phyloP scores from a whole-genome alignment of 2,797 vertebrate species.

The Saguinus oedipus region DNA sequence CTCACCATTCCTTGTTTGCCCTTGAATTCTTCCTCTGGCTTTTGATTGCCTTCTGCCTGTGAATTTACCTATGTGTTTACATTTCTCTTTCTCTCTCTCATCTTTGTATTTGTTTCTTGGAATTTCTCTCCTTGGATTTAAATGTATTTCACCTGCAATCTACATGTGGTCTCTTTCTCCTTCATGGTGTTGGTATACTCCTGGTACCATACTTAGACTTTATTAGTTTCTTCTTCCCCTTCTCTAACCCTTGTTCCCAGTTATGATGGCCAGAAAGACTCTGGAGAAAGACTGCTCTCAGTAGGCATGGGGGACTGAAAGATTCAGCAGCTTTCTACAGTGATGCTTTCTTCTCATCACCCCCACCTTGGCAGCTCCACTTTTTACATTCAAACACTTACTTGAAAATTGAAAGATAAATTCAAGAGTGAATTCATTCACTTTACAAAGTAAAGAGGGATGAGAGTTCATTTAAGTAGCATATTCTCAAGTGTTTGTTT shows the following conservation, averaged over 20 bases:
- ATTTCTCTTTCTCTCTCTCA: background rate
- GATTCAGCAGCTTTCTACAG: background rate
- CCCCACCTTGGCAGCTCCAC: background rate
- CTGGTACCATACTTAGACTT: background rate
- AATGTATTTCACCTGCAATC: background rate
- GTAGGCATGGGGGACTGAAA: background rate
- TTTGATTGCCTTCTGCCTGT: background rate
- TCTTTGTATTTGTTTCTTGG: background rate
- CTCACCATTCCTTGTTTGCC: background rate
- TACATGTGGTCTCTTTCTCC: background rate
- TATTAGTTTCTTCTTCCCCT: background rate
- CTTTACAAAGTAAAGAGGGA: slow-evolving; percentile 19
- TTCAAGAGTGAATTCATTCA: background rate
- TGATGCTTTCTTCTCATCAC: background rate
- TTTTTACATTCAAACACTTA: background rate
- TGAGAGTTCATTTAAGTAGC: slow-evolving; percentile 24
- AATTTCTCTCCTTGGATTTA: slow-evolving; percentile 23
- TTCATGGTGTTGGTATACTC: too few species aligned
- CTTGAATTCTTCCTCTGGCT: background rate
- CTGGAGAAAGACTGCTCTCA: background rate
- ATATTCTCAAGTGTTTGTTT: slow-evolving; percentile 67
- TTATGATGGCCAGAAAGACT: background rate
- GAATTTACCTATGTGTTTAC: background rate
- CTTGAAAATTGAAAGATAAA: slow-evolving; percentile 42
- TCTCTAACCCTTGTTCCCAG: fast-evolving